Evolutionary conservation across 2,113 vertebrate genomes (phyloP), one percentile per base, ranked within the genome.

Genomic region (Percopsis transmontana): DNA sequence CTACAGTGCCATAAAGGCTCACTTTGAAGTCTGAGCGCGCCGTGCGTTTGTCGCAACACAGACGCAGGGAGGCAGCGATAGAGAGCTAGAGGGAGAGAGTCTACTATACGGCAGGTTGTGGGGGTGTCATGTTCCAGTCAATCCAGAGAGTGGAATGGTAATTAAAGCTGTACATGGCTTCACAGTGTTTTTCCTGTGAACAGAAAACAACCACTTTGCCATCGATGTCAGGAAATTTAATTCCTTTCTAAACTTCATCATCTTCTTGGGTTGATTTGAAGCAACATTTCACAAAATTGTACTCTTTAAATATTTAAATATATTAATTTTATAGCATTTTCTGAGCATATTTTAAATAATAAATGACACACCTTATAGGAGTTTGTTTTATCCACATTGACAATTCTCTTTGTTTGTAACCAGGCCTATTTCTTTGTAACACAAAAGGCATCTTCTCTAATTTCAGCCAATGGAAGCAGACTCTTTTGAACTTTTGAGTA

Each of bases 401-500:
- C 12, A 14, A 13, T 45, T 15, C 7, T 66, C 58, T 50, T 68
- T 71, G 44, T 57, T 52, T 13, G 76, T 38, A 67, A 79, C 53
- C 3, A 47, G 64, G 79, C 66, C 27, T 16, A 70, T 59, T 53
- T 68, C 60, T 51, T 51, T 62, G 52, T 38, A 70, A 19, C 41
- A 7, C 66, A 50, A 53, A 55, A 33, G n/a, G 44, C 19, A 0
- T 0, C 15, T 14, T 65, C 68, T 85, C 69, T 2, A 11, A 75
- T 87, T 82, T 67, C 88, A 42, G 16, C 13, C 15, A 62, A 77
- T 27, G 7, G 62, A 58, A 20, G 58, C 57, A 19, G 63, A 68
- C 20, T 60, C 77, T 58, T 71, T 80, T 63, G 81, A 68, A 84
- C 66, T 33, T 33, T 33, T 33, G 53, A 23, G 70, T 62, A 62